Evolutionary conservation across 2,888 invertebrate species (phyloP).

Genomic region (Catocala nupta): DNA sequence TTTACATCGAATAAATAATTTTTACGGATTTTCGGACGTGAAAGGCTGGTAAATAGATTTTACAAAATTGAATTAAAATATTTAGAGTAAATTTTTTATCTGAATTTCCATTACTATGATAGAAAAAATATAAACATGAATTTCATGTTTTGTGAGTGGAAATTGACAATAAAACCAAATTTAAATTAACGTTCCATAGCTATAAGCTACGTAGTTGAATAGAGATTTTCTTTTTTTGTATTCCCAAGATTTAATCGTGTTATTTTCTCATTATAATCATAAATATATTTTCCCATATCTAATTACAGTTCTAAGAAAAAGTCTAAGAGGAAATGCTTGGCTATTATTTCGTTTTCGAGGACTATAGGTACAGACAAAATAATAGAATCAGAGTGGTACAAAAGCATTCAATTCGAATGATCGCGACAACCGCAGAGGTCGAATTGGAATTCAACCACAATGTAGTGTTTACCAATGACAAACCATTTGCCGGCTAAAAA

Average conservation of each 20-base stretch:
- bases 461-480: slow-evolving; percentile 7
- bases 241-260: neutral
- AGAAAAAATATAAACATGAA: no score
- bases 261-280: neutral
- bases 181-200: no score
- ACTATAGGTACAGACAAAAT: neutral
- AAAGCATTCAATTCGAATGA: neutral
- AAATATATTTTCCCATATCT: neutral
- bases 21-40: no score
- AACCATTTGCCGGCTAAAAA: slow-evolving; percentile 1
- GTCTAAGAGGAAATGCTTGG: neutral
- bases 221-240: no score
- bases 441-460: neutral
- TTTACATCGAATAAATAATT: no score
- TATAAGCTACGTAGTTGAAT: no score
- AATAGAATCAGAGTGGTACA: neutral
- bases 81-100: no score
- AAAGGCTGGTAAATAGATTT: no score
- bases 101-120: no score
- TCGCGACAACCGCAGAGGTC: slow-evolving; percentile 9
- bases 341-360: neutral
- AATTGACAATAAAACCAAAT: no score
- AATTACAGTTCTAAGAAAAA: neutral
- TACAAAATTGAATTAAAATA: slow-evolving; percentile 7
- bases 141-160: no score